Evolutionary conservation across 2,888 invertebrate genomes (phyloP), one percentile per base, ranked within the genome.

Genomic region (Ctena decussata): DNA sequence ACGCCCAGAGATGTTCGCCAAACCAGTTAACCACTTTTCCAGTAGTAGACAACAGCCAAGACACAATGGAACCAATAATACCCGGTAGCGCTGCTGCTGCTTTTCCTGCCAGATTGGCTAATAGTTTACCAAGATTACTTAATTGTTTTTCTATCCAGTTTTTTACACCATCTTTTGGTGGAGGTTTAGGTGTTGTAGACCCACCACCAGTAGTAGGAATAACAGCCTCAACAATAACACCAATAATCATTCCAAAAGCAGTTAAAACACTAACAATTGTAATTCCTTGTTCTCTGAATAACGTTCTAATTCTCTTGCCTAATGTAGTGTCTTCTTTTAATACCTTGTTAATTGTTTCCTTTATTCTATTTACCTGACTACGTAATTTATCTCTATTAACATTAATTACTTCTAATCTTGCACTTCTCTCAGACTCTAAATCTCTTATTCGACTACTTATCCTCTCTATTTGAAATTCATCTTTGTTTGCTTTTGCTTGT

Each of bases 271-370:
- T 80, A 37, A 77, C 77, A 69, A 84, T 80, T 15, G 84, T 84
- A 41, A 84, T 80, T 35, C 84, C 84, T 71, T 84, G 84, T 75
- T 81, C 84, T 70, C 80, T 80, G 70, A 84, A 84, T 69, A 84
- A 77, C n/a, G 77, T 80, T 74, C 41, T 80, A 32, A 80, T 57
- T 72, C 77, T 84, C 53, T 84, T 21, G 44, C 65, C 80, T 24
- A 80, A 44, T 41, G 80, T 84, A 15, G 41, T 69, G 65, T 84
- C 80, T 80, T 79, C 83, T 39, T 76, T 76, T 6, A 76, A 72
- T 21, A 84, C 53, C 44, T 71, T 79, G 37, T 71, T 70, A 27
- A 84, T 75, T 21, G 77, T 82, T 49, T 85, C 78, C 35, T 79
- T 71, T 27, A 81, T 78, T 24, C 77, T 80, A 71, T 77, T 78